A percentile compares a stretch with the other conserved stretches of the same genome.
These are phyloP conservation scores for Equus przewalskii DNA, from an alignment of 2,113 vertebrate species.

Conservation along the genomic window DNA sequence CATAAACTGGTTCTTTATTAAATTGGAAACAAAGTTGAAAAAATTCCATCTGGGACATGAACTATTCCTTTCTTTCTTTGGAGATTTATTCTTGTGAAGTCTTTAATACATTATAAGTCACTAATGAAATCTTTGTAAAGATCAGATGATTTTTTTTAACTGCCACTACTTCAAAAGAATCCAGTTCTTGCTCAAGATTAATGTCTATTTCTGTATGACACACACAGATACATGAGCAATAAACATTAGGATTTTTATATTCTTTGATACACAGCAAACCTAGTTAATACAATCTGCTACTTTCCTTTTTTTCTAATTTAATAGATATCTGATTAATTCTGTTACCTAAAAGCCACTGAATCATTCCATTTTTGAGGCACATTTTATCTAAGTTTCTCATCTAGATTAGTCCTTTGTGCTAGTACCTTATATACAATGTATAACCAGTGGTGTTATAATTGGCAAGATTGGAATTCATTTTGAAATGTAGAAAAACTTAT, in stretches of 20 bases:
- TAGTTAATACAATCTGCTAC: not conserved
- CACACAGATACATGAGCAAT: not conserved
- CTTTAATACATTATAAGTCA: conserved; percentile 16
- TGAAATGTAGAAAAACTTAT: conserved; percentile 13
- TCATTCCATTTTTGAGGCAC: not conserved
- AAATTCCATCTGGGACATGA: conserved; percentile 11
- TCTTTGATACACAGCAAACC: not conserved
- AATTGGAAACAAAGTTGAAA: conserved; percentile 49
- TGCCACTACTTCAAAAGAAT: not conserved
- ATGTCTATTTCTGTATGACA: not conserved
- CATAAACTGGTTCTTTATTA: conserved; percentile 48
- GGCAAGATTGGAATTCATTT: not conserved
- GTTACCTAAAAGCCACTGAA: not conserved
- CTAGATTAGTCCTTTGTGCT: not conserved
- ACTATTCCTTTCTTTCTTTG: not conserved
- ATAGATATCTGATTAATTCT: not conserved
- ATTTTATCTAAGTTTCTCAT: conserved; percentile 8
- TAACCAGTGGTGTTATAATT: not conserved
- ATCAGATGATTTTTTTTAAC: conserved; percentile 50
- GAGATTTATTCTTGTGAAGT: not conserved
- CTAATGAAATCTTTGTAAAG: not conserved
- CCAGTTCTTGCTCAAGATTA: not conserved
- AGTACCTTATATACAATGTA: not conserved
- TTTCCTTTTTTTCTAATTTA: not conserved
- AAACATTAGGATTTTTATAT: not conserved